phyloP scores from a whole-genome alignment of 2,113 vertebrate genomes.

The Varanus salvator region DNA sequence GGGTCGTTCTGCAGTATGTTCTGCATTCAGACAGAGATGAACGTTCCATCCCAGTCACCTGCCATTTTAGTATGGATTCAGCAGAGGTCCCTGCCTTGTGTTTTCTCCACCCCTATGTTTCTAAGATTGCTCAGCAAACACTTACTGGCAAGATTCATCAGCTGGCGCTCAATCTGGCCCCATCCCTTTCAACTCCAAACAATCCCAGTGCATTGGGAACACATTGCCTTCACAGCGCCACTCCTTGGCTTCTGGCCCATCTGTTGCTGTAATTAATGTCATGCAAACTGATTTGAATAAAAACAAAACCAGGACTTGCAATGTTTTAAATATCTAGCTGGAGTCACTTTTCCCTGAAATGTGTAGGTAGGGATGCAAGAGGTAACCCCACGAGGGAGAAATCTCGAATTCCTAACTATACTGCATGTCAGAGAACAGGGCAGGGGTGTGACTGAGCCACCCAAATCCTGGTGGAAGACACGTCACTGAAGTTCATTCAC shows the following conservation, averaged over 20 bases:
- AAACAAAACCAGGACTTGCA: constrained; percentile 41
- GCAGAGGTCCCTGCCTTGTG: constrained; percentile 37
- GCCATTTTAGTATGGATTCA: constrained; percentile 53
- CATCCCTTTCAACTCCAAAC: constrained; percentile 67
- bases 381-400: neutral
- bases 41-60: neutral
- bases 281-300: constrained; percentile 58
- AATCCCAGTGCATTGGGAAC: constrained; percentile 63
- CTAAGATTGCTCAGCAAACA: constrained; percentile 51
- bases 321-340: constrained; percentile 28
- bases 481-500: no score
- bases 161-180: constrained; percentile 72
- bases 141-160: constrained; percentile 66
- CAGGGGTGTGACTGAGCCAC: no score
- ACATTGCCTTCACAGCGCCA: constrained; percentile 52
- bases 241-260: constrained; percentile 70
- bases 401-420: neutral
- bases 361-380: neutral
- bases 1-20: constrained; percentile 2
- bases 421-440: no score
- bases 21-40: constrained; percentile 29
- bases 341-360: constrained; percentile 32
- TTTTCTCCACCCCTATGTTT: constrained; percentile 46
- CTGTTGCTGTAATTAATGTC: constrained; percentile 75
- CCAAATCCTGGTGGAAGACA: no score